Percentiles rank a stretch among this genome's conserved stretches.
phyloP scores from a whole-genome alignment of 2,797 vertebrate species.

The Sebastes taczanowskii region DNA sequence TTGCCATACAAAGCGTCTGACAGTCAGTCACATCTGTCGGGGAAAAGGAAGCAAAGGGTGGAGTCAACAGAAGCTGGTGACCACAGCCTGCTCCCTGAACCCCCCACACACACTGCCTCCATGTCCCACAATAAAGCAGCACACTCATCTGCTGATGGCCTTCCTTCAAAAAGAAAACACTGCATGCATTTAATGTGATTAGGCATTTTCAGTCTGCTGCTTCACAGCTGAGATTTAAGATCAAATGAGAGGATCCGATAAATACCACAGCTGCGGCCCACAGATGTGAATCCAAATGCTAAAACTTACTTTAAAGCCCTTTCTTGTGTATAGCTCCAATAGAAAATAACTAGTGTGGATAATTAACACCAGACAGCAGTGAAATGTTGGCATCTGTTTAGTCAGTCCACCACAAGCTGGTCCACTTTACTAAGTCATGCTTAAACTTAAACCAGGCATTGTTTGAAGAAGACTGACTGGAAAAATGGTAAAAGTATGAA shows the following conservation, averaged over 20 bases:
- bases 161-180: constrained; percentile 69
- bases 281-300: constrained; percentile 47
- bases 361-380: constrained; percentile 29
- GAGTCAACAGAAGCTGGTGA: constrained; percentile 75
- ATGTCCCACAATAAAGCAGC: constrained; percentile 73
- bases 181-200: constrained; percentile 75
- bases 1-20: constrained; percentile 53
- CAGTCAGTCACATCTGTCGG: constrained; percentile 76
- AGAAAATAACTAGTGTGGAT: constrained; percentile 17
- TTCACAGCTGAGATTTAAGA: constrained; percentile 68
- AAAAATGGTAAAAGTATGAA: neutral
- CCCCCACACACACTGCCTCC: constrained; percentile 62
- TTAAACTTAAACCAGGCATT: neutral
- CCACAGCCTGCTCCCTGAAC: constrained; percentile 71
- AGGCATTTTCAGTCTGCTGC: constrained; percentile 68
- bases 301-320: constrained; percentile 31
- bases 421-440: neutral
- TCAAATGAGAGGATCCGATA: constrained; percentile 64
- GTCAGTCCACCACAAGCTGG: neutral
- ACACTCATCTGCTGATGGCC: constrained; percentile 79
- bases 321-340: constrained; percentile 26
- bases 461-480: neutral
- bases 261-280: constrained; percentile 59
- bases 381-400: constrained; percentile 4
- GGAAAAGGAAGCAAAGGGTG: constrained; percentile 67